Base-by-base conservation (phyloP, 35 echinoderm and acorn worm genomes). In the Anneissia japonica region DNA sequence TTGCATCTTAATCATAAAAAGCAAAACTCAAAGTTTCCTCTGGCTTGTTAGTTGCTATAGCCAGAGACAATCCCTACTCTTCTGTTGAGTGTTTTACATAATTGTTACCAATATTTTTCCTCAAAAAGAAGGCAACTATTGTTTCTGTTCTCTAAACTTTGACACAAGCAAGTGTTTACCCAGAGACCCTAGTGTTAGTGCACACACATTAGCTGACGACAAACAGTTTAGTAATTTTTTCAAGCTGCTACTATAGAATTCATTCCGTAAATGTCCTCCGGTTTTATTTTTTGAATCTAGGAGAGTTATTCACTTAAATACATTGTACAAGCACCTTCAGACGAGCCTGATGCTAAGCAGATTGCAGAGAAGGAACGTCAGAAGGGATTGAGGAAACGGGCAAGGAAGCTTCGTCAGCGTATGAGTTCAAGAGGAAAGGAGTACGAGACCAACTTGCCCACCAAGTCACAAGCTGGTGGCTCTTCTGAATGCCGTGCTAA, bases 281-380 rank as follows among this genome's bases (percentile, higher is more conserved):
- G 78, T 32, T 26, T 28, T 4, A 73, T 38, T 14, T 26, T 76
- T 1, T 30, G 7, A 26, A 19, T 78, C 5, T 40, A 97, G 95
- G 95, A 97, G 76, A 93, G 82, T 34, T 85, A 91, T 82, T 93
- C 91, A 14, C 32, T 97, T 13, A 97, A 97, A 77, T 38, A 85
- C 9, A 76, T 97, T 16, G 89, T 97, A 0, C 91, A 97, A 39
- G 95, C 95, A 35, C 87, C 95, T 10, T 35, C 79, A 32, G 91
- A 93, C 36, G 88, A 90, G 36, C 81, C 88, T 14, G 88, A 97
- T 81, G 91, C 91, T 34, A 84, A 97, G 38, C 84, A 89, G 32
- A 55, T 97, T 39, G 95, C 91, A 29, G 95, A 97, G 89, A 93
- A 90, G 76, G 95, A 97, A 81, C 39, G 95, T 36, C 91, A 93